Conservation (phyloP, 2,888 invertebrate species). For the Sepiola atlantica region DNA sequence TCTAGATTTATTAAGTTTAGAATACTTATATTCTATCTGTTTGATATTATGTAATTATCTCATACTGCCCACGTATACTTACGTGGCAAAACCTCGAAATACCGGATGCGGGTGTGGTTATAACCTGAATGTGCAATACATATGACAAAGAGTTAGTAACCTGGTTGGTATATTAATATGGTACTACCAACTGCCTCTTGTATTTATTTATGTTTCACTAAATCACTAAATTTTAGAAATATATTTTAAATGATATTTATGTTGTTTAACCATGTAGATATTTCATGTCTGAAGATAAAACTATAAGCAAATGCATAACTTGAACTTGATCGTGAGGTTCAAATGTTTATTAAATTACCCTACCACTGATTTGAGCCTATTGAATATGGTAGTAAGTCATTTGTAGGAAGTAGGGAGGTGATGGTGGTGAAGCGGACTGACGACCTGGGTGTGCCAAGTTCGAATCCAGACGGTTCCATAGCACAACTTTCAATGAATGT, state of each 20-base stretch:
- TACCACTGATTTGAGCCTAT: not conserved
- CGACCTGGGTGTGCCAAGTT: too few species aligned
- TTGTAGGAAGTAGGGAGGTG: too few species aligned
- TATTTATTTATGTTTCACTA: not conserved
- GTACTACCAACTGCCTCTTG: not conserved
- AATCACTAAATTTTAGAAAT: not conserved
- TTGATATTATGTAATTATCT: not conserved
- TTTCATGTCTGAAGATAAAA: too few species aligned
- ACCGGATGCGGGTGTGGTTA: conserved; percentile 51
- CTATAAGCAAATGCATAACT: too few species aligned
- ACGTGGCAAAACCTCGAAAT: conserved; percentile 56
- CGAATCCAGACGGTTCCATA: too few species aligned
- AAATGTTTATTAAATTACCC: too few species aligned
- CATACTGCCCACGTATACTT: conserved; percentile 52
- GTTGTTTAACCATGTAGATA: too few species aligned
- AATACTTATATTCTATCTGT: not conserved
- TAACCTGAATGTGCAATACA: conserved; percentile 44
- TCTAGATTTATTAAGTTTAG: not conserved
- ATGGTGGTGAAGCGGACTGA: too few species aligned
- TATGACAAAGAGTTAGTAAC: conserved; percentile 46
- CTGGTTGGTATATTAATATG: not conserved
- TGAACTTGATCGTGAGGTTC: too few species aligned
- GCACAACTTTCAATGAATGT: too few species aligned
- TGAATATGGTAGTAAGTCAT: not conserved
- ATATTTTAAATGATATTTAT: not conserved